Percentiles rank a stretch among this genome's conserved stretches.
Conservation (phyloP, 2,113 vertebrate species). For the Ramphastos sulfuratus region DNA sequence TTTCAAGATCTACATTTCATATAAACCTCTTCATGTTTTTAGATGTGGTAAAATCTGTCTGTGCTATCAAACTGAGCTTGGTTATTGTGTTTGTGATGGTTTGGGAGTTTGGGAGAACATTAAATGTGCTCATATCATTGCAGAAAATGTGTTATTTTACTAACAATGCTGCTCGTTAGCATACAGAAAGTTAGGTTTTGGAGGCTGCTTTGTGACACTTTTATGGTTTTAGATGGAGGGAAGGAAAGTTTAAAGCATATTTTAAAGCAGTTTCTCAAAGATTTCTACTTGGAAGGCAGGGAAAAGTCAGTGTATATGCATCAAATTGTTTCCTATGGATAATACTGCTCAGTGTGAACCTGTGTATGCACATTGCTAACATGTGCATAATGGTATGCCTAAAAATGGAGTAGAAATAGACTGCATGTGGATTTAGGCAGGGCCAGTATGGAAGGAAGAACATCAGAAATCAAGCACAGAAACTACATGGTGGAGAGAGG, state of each 20-base stretch:
- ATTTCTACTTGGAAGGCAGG: slow-evolving; percentile 9
- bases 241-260: slow-evolving; percentile 17
- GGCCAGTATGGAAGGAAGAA: not conserved
- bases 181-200: not conserved
- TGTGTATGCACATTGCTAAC: not conserved
- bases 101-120: too few relatives aligned
- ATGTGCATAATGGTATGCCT: not conserved
- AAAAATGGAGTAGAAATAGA: not conserved
- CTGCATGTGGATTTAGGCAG: not conserved
- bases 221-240: slow-evolving; percentile 16
- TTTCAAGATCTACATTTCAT: slow-evolving; percentile 77
- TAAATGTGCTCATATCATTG: slow-evolving; percentile 18
- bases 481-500: not conserved
- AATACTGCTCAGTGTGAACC: not conserved
- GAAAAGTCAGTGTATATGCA: not conserved
- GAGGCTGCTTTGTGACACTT: slow-evolving; percentile 38
- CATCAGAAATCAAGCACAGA: not conserved
- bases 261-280: slow-evolving; percentile 17
- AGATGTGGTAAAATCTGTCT: slow-evolving; percentile 37
- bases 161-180: slow-evolving; percentile 20
- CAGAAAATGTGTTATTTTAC: slow-evolving; percentile 23
- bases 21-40: slow-evolving; percentile 60
- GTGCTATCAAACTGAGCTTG: slow-evolving; percentile 39
- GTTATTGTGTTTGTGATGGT: slow-evolving; percentile 24
- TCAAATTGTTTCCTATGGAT: not conserved